Conservation (phyloP, 2,113 vertebrate genomes). For the Ictidomys tridecemlineatus region DNA sequence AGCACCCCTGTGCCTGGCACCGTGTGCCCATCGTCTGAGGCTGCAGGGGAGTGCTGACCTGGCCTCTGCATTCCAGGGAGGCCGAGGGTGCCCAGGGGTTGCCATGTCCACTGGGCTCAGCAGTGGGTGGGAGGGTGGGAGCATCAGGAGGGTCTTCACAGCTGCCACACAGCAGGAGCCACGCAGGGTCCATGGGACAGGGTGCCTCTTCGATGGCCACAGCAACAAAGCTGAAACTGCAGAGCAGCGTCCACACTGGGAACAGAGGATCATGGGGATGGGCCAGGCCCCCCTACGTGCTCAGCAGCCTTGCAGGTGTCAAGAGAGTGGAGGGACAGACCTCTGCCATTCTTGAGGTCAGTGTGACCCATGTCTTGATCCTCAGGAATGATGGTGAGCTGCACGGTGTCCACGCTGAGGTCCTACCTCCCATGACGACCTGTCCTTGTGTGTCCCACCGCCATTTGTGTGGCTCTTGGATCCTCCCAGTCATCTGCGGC, state of each 20-base stretch:
- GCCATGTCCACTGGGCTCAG: too few relatives aligned
- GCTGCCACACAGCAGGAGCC: not conserved
- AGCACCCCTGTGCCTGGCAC: not conserved
- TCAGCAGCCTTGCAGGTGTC: not conserved
- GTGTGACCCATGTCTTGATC: not conserved
- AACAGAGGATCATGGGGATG: rapidly evolving
- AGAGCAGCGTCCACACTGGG: rapidly evolving
- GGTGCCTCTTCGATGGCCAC: too few relatives aligned
- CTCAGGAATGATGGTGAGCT: not conserved
- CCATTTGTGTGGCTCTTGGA: not conserved
- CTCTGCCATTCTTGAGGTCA: not conserved
- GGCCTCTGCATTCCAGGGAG: too few relatives aligned
- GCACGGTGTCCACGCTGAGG: too few relatives aligned
- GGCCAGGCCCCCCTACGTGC: not conserved
- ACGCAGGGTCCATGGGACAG: too few relatives aligned
- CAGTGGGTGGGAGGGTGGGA: too few relatives aligned
- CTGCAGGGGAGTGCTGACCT: too few relatives aligned
- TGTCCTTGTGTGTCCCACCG: too few relatives aligned
- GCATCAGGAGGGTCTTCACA: rapidly evolving
- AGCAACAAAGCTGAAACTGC: rapidly evolving
- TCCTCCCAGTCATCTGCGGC: rapidly evolving
- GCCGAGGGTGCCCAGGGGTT: too few relatives aligned
- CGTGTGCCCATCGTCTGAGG: not conserved
- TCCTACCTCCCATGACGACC: too few relatives aligned
- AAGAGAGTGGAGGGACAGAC: not conserved